Base-by-base conservation (phyloP, 2,888 invertebrate genomes). In the Nymphalis urticae region DNA sequence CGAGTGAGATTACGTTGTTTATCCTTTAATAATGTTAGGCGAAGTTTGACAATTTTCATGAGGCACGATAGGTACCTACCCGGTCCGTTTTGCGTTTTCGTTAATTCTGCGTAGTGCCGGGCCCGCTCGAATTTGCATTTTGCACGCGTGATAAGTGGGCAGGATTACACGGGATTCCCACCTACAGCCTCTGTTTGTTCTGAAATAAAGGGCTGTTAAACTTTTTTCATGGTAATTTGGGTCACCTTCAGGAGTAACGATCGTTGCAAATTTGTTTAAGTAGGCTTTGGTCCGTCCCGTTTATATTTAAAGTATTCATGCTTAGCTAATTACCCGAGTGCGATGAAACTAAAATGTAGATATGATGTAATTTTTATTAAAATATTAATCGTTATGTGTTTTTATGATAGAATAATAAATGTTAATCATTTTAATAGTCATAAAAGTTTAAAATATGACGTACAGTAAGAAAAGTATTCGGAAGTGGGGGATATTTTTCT, bases 101-200 rank as follows among this genome's bases (percentile, higher is more conserved):
- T 88, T 92, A 90, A 90, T 89, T 86, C 88, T 85, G 87, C 89
- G 88, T 88, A 85, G 85, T 79, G 81, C 80, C 78, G 81, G 80
- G 66, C 82, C 85, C 82, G 82, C 76, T 80, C 76, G 87, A 90
- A 92, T 92, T 92, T 92, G 92, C 92, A 92, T 92, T 92, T 92
- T 92, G 91, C 90, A 91, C 92, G 89, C 89, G 92, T 92, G 92
- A 92, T 92, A 92, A 92, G 92, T 92, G 90, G 85, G 78, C 82
- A 74, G 92, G 92, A 92, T 92, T 92, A 92, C 89, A 88, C 82
- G 84, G 92, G 91, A 89, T 91, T 89, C 87, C 85, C 85, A 77
- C 89, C 87, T 88, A 87, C 89, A 86, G 89, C 88, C 90, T 88
- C 89, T 89, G 91, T 92, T 90, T 92, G 89, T 85, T 83, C 90